A percentile compares a stretch with the other conserved stretches of the same genome.
Conservation (phyloP, 2,797 vertebrate species). For the Epinephelus awoara region DNA sequence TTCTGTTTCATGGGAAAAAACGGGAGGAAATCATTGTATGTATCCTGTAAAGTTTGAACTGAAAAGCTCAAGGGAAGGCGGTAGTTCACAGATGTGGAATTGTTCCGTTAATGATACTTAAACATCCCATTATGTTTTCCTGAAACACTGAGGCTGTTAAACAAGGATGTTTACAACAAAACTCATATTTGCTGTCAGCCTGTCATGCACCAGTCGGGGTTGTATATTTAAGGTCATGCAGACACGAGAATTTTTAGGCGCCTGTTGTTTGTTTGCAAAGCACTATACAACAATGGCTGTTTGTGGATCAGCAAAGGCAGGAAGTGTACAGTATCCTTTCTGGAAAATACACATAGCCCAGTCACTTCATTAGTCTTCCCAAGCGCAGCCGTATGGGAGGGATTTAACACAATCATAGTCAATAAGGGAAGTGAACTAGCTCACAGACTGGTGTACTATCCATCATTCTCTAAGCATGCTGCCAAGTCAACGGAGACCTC, state of each 20-base stretch:
- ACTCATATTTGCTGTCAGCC: conserved; percentile 33
- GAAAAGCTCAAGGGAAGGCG: conserved; percentile 49
- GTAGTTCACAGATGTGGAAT: conserved; percentile 50
- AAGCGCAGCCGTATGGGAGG: conserved; percentile 40
- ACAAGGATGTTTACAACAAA: conserved; percentile 63
- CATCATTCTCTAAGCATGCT: conserved; percentile 59
- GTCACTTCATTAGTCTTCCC: conserved; percentile 69
- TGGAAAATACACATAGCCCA: conserved; percentile 72
- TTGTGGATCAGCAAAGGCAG: conserved; percentile 67
- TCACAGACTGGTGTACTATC: conserved; percentile 52
- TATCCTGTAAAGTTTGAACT: conserved; percentile 62
- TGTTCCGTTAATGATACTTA: conserved; percentile 56
- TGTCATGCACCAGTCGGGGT: conserved; percentile 27
- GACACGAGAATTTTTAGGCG: conserved; percentile 59
- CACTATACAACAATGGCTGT: conserved; percentile 75
- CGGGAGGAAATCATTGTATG: conserved; percentile 64
- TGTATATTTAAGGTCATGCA: conserved; percentile 52
- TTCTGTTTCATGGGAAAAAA: conserved; percentile 57
- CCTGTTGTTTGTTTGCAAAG: conserved; percentile 72
- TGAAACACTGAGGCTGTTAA: conserved; percentile 45
- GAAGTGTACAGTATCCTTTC: conserved; percentile 73
- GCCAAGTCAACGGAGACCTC: conserved; percentile 45
- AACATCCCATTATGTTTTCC: conserved; percentile 67
- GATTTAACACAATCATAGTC: conserved; percentile 73
- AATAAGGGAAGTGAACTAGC: conserved; percentile 74